Base-by-base conservation (phyloP, 2,888 invertebrate species). In the Phyllotreta striolata region DNA sequence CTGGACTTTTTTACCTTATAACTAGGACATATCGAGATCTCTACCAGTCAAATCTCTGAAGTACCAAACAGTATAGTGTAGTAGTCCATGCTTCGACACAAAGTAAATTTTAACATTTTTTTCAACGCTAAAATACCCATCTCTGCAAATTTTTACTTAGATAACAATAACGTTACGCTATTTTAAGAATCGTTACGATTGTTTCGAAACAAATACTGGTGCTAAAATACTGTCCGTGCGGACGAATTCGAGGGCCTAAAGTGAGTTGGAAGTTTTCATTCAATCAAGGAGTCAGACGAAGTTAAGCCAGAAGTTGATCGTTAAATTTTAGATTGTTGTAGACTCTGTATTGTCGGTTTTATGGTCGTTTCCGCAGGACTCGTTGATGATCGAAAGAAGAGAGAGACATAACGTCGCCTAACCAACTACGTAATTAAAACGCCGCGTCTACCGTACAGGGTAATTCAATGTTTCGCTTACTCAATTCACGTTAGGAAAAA, bases 261-360 rank as follows among this genome's bases (percentile, higher is more conserved):
- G 40, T 40, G 46, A 37, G 39, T 55, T 12, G 10, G 37, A 43
- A 56, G 57, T 57, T 62, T 62, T 56, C 62, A 52, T 62, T 62
- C 62, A 62, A 62, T 62, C 62, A 55, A 55, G 62, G 38, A 61
- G 47, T 55, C 61, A 55, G 61, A 38, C 54, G 47, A 38, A 62
- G 62, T 62, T 62, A 40, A 62, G 47, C 62, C 41, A 37, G 62
- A 10, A 55, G 54, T 55, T 62, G 55, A 62, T 55, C 58, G 58
- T 63, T 63, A 52, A 57, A 62, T 62, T 52, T 41, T 56, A 43
- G 62, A 62, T 57, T 24, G 52, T 57, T 57, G 51, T 38, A 52
- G 52, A 38, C 38, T 52, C 5, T 12, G 38, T 52, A 9, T 38
- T 52, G 52, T 52, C 10, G 39, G 38, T 37, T 52, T 52, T 52